Evolutionary conservation across 2,797 vertebrate genomes (phyloP), one percentile per base, ranked within the genome.

Genomic region (Champsocephalus gunnari): DNA sequence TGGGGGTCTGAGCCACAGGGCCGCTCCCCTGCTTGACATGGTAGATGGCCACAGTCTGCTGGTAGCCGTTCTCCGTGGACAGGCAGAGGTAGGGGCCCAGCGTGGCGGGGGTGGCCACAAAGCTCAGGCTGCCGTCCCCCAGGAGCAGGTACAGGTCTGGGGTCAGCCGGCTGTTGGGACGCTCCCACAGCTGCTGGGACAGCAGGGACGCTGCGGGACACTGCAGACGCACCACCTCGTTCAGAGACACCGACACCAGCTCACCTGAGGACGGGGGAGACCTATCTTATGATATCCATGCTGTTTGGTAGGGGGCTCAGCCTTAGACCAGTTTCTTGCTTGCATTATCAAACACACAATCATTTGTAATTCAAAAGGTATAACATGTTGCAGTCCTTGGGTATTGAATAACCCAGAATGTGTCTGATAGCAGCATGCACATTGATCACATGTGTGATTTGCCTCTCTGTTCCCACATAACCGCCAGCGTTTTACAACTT

Each of bases 31-130:
- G 92, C 51, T 72, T 88, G 34, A 96, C 90, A 0, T 91, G 86
- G 67, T 94, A 95, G 38, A 89, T 57, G 9, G 71, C 91, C 67
- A 94, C 82, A 0, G 87, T 91, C 79, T 94, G 94, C 9, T 73
- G 88, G 91, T 90, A 93, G 81, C 87, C 83, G 0, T 93, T 93
- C 87, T 96, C 95, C 2, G 58, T 75, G 12, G 93, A 89, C 77
- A 92, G 68, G 70, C 95, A 96, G 38, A 89, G 62, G 83, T 95
- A 95, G 62, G 81, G 81, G 19, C 94, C 95, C 60, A 95, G 83
- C 0, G 95, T 93, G 56, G 85, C 69, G 0, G 93, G 90, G 0
- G 92, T 93, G 75, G 92, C 94, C 80, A 95, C 91, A n/a, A 95
- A 96, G 74, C 75, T 90, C 44, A 96, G 87, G 45, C 86, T 86